Base-by-base conservation (phyloP, 2,888 invertebrate species). In the Spisula subtruncata region DNA sequence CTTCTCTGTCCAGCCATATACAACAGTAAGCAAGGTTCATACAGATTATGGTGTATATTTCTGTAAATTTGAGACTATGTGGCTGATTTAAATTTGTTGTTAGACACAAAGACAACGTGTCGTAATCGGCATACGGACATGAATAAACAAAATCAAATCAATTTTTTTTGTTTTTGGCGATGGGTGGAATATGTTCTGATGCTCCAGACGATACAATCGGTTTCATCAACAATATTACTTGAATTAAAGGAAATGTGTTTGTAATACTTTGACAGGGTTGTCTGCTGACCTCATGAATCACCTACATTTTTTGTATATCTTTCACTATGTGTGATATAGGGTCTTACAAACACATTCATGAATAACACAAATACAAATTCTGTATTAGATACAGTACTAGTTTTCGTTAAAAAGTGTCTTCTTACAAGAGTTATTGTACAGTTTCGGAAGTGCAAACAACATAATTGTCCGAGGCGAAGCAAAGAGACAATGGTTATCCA, bases 81-180 rank as follows among this genome's bases (percentile, higher is more conserved):
- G 1, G 8, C 60, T 25, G 25, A n/a, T 25, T 66, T 25, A 66
- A 1, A 25, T 12, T 66, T 25, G n/a, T n/a, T 56, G 10, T 25
- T 25, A 25, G 60, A 66, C 25, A 5, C 25, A 25, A 8, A 5
- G 60, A 66, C 60, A n/a, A 2, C 60, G 1, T 25, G 60, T 25
- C 8, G 60, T n/a, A 2, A 66, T n/a, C 6, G 35, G 1, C 35
- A 35, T 75, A 75, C 75, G 75, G 75, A 25, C 1, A 18, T 35
- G 35, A 32, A 75, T 29, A 75, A 75, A 75, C 51, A 75, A 25
- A 75, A 75, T 35, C 75, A 75, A 16, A 32, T 32, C 35, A 75
- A 32, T 75, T 32, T 75, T 32, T 75, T 32, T 75, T 75, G n/a
- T 75, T 75, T 41, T 32, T 1, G 75, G 75, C 16, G 32, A 35